phyloP scores from a whole-genome alignment of 2,113 vertebrate genomes.

The Sinocyclocheilus anophthalmus region DNA sequence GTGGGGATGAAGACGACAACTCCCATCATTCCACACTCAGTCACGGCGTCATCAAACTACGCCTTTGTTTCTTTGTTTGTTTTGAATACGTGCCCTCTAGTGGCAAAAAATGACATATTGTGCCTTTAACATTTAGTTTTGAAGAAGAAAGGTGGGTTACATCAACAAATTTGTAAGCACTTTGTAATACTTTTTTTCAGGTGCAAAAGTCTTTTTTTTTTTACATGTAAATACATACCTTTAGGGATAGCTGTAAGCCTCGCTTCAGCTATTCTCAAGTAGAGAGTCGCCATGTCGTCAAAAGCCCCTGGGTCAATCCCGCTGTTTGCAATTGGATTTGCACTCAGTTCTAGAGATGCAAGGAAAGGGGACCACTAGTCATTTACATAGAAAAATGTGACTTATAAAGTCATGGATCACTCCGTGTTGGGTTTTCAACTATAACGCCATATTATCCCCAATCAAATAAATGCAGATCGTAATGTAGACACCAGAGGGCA shows the following conservation, averaged over 20 bases:
- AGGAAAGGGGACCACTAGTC: not conserved
- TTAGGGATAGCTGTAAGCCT: slow-evolving; percentile 92
- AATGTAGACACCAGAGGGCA: not conserved
- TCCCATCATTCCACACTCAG: no score
- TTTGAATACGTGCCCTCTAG: no score
- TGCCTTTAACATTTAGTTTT: no score
- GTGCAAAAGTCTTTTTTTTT: no score
- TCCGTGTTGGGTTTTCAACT: not conserved
- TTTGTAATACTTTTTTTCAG: not conserved
- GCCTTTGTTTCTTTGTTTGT: no score
- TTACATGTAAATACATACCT: slow-evolving; percentile 73
- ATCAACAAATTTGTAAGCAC: not conserved
- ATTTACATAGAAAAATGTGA: not conserved
- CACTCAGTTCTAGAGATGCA: slow-evolving; percentile 87
- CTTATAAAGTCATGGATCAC: not conserved
- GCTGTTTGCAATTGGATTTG: slow-evolving; percentile 89
- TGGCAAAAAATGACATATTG: no score
- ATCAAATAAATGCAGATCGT: not conserved
- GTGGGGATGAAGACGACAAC: no score
- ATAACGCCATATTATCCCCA: not conserved
- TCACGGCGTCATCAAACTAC: no score
- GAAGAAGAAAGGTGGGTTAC: no score
- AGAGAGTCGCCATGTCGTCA: slow-evolving; percentile 87
- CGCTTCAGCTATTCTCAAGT: slow-evolving; percentile 91
- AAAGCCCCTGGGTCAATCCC: slow-evolving; percentile 93